phyloP scores from a whole-genome alignment of 2,113 vertebrate species.

The Dermatemys mawii region DNA sequence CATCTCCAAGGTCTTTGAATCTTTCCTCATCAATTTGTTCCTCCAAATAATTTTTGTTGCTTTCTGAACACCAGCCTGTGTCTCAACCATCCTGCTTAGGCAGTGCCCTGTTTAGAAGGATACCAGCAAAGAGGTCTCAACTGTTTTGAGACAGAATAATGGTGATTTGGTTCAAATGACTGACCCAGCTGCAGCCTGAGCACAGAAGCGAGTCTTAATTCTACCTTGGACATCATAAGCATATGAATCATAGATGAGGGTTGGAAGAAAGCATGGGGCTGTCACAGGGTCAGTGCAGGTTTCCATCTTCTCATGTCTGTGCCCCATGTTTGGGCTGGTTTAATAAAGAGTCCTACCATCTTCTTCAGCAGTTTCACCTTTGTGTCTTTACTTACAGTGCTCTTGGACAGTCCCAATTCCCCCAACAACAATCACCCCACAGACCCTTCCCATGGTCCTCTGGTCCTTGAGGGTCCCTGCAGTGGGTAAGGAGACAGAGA shows the following conservation, averaged over 20 bases:
- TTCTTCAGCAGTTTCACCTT: no score
- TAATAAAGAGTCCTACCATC: no score
- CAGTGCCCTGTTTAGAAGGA: neutral
- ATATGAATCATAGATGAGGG: rapidly evolving
- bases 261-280: neutral
- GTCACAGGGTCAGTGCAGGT: no score
- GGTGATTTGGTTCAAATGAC: neutral
- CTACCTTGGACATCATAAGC: neutral
- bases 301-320: no score
- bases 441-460: no score
- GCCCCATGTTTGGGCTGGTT: no score
- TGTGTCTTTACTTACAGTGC: no score
- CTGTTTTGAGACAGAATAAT: neutral
- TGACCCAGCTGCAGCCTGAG: conserved; percentile 12
- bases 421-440: no score
- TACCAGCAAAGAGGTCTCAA: neutral
- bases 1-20: neutral
- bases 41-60: neutral
- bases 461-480: no score
- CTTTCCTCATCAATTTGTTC: neutral
- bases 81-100: neutral
- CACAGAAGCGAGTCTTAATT: neutral
- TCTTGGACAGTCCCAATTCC: no score
- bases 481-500: no score
- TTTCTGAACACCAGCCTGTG: neutral